Conservation (phyloP, 2,113 vertebrate species). For the Stegastes partitus region DNA sequence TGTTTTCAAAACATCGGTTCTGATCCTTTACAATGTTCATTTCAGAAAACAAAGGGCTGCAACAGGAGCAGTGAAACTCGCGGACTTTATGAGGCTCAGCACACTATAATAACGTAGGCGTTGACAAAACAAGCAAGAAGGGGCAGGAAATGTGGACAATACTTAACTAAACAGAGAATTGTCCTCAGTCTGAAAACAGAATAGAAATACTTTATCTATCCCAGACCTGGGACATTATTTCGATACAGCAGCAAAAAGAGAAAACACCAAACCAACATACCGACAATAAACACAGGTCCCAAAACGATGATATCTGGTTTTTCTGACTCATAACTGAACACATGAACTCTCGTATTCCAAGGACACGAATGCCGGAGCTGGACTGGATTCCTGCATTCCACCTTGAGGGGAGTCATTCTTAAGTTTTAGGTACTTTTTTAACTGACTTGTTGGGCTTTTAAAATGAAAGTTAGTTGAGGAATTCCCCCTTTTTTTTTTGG, state of each 20-base stretch:
- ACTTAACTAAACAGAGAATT: slow-evolving; percentile 7
- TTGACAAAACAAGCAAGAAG: slow-evolving; percentile 12
- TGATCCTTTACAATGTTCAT: background rate
- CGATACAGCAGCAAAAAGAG: no score
- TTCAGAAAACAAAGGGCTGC: background rate
- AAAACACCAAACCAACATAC: background rate
- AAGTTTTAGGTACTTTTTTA: no score
- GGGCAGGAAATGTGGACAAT: slow-evolving; percentile 36
- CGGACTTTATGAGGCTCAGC: slow-evolving; percentile 9
- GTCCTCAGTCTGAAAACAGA: background rate
- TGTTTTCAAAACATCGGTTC: background rate
- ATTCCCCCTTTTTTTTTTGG: no score
- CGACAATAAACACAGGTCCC: background rate
- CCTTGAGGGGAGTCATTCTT: no score
- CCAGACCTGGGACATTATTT: no score
- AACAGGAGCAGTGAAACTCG: background rate
- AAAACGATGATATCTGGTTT: background rate
- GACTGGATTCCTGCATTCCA: no score
- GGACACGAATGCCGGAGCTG: no score
- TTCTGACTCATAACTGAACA: background rate
- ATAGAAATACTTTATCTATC: no score
- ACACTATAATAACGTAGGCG: slow-evolving; percentile 21
- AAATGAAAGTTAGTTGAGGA: no score
- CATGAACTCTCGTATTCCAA: background rate
- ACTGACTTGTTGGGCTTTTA: no score